phyloP scores from a whole-genome alignment of 2,797 vertebrate species.

The Paratrypauchen microcephalus region DNA sequence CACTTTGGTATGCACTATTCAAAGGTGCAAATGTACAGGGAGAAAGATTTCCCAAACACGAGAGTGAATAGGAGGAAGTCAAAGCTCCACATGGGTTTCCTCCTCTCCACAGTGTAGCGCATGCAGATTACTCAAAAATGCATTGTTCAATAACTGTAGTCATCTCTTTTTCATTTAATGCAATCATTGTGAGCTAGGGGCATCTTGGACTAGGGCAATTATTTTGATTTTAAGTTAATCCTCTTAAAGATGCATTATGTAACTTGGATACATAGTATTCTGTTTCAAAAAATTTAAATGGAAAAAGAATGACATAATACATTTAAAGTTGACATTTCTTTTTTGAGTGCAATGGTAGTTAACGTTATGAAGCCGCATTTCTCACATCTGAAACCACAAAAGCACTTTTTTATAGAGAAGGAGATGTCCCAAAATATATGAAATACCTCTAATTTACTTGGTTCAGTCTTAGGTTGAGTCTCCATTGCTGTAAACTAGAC shows the following conservation, averaged over 20 bases:
- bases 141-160: background rate
- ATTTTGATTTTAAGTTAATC: no score
- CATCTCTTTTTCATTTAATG: background rate
- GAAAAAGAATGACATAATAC: background rate
- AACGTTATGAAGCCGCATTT: background rate
- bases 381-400: constrained; percentile 8
- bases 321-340: background rate
- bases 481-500: constrained; percentile 1
- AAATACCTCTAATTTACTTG: constrained; percentile 17
- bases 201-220: no score
- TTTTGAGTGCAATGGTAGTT: constrained; percentile 7
- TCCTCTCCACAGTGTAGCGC: background rate
- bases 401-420: constrained; percentile 9
- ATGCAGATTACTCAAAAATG: background rate
- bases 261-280: no score
- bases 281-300: no score
- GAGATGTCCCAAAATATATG: constrained; percentile 1
- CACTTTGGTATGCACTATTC: constrained; percentile 22
- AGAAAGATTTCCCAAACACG: constrained; percentile 27
- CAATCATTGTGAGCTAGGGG: no score
- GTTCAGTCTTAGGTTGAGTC: constrained; percentile 22
- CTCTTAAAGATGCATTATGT: no score
- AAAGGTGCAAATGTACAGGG: constrained; percentile 15
- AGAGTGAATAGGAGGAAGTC: constrained; percentile 54
- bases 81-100: constrained; percentile 43